A percentile compares a stretch with the other conserved stretches of the same genome.
Conservation (phyloP, 2,113 vertebrate species). For the Ctenodactylus gundi region DNA sequence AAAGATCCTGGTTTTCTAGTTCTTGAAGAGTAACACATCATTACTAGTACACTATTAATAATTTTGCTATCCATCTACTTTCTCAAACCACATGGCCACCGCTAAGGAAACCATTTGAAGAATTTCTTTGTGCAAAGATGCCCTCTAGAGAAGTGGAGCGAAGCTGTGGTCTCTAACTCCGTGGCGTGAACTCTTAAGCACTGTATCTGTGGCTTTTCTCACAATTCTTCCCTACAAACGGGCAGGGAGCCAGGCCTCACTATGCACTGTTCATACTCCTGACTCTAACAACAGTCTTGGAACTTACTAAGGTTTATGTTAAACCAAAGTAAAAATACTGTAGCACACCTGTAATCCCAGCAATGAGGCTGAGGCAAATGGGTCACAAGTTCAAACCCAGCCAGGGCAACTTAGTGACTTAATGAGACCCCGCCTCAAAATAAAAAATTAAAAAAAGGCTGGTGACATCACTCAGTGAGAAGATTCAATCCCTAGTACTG, state of each 20-base stretch:
- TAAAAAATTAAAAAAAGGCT: no score
- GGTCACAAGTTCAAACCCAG: no score
- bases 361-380: no score
- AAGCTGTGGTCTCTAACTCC: neutral
- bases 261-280: no score
- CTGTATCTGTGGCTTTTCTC: neutral
- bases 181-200: neutral
- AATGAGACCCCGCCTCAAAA: no score
- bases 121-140: neutral
- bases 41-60: neutral
- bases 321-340: no score
- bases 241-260: neutral
- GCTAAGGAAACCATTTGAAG: neutral
- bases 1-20: constrained; percentile 25
- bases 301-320: neutral
- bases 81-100: neutral
- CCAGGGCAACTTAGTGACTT: no score
- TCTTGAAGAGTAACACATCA: constrained; percentile 5
- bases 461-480: no score
- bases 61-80: constrained; percentile 26
- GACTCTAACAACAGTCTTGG: no score
- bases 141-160: neutral
- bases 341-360: no score
- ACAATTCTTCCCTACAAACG: neutral
- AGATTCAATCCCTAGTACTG: neutral